Conservation (phyloP, 2,888 invertebrate species). For the Eristalinus aeneus region DNA sequence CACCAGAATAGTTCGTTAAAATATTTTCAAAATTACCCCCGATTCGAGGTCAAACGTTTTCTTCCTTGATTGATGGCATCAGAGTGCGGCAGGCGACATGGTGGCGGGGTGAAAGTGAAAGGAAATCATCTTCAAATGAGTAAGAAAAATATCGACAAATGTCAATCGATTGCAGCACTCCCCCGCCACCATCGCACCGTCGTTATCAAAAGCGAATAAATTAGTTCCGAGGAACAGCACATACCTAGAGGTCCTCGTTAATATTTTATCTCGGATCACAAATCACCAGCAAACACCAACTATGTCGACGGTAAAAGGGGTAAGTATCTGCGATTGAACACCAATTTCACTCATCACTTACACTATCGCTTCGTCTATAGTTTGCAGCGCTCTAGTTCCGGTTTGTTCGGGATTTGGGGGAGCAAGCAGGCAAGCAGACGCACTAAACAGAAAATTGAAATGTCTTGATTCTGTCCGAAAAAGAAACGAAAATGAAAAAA, state of each 20-base stretch:
- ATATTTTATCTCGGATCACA: constrained; percentile 13
- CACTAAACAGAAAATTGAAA: constrained; percentile 47
- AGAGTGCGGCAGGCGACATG: not conserved
- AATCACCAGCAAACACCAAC: not conserved
- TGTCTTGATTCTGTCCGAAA: constrained; percentile 35
- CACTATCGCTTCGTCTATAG: constrained; percentile 22
- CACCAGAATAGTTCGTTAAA: not conserved
- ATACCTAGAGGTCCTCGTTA: not conserved
- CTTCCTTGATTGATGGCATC: not conserved
- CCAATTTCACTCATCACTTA: constrained; percentile 26
- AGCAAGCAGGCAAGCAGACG: not conserved
- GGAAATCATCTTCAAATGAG: not conserved
- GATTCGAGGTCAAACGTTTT: not conserved
- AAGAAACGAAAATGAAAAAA: not conserved
- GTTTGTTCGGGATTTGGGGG: too few relatives aligned
- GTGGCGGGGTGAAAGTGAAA: not conserved
- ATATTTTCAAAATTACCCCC: not conserved
- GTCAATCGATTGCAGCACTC: not conserved
- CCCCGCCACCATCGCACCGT: not conserved
- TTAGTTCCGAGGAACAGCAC: not conserved
- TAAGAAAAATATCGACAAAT: not conserved
- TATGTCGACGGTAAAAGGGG: not conserved
- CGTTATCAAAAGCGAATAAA: not conserved
- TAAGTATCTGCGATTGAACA: not conserved
- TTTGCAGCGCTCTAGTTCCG: not conserved